Base-by-base conservation (phyloP, 2,888 invertebrate genomes). In the Harpalus rufipes region DNA sequence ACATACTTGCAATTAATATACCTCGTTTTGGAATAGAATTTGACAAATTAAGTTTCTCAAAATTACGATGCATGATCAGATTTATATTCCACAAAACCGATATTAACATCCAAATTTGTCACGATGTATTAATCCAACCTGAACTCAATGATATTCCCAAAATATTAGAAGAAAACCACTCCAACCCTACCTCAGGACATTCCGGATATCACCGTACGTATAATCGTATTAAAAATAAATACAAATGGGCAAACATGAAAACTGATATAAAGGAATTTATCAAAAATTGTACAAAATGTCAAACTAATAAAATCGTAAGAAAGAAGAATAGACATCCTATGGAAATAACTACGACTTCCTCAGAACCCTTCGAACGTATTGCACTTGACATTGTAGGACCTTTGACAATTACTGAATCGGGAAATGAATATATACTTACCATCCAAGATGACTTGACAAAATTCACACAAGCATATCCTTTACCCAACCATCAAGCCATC, bases 391-490 rank as follows among this genome's bases (percentile, higher is more conserved):
- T 44, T 44, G 44, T 10, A 44, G 44, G 44, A 44, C 44, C 44
- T 10, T 44, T 44, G 5, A 7, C 44, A 10, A 10, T 44, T 10
- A 44, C 44, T 44, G 5, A 44, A 44, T 44, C 44, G 1, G 5
- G 44, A 44, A 85, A 83, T 68, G 86, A 86, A 76, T 80, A 86
- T 81, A 88, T 90, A 39, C 76, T 90, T 12, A 90, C 90, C 0
- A 16, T 89, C 7, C 89, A 89, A 87, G 89, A 90, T 79, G 89
- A 90, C 85, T 81, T 89, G n/a, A 89, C 89, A 0, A 90, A 90
- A 88, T 90, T 87, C 85, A 88, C 88, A 7, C 86, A 87, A 85
- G 89, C 89, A 4, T 86, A 86, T 63, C 86, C 89, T 0, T 86
- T 90, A 7, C 87, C 87, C 4, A 89, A 90, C 87, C 87, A 88